Conservation (phyloP, 2,113 vertebrate species). For the Tichodroma muraria region DNA sequence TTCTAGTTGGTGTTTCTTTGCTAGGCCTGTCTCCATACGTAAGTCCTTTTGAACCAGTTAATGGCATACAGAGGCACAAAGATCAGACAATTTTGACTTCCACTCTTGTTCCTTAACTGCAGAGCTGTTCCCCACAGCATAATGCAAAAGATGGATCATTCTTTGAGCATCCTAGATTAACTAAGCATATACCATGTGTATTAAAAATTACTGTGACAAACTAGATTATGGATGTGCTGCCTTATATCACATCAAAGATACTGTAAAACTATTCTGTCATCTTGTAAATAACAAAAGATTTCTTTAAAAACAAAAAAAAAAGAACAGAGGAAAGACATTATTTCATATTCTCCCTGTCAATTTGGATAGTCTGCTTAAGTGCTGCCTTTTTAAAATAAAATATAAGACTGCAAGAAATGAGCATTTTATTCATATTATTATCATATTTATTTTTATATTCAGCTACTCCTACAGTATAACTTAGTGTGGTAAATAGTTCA, state of each 20-base stretch:
- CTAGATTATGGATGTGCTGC: slow-evolving; percentile 36
- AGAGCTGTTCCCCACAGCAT: not conserved
- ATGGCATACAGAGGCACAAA: not conserved
- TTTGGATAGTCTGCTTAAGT: slow-evolving; percentile 48
- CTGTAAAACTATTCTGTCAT: slow-evolving; percentile 19
- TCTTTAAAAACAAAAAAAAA: not conserved
- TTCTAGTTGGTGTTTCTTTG: not conserved
- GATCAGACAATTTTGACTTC: not conserved
- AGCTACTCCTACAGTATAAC: slow-evolving; percentile 67
- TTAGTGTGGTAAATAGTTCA: slow-evolving; percentile 69
- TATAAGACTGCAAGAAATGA: slow-evolving; percentile 64
- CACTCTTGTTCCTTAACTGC: not conserved
- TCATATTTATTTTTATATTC: slow-evolving; percentile 76
- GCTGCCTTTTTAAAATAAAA: slow-evolving; percentile 54
- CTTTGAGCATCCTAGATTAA: slow-evolving; percentile 7
- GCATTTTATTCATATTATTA: slow-evolving; percentile 73
- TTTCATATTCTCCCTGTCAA: slow-evolving; percentile 60
- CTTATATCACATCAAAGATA: slow-evolving; percentile 52
- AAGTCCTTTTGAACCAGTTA: not conserved
- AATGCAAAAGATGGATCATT: not conserved
- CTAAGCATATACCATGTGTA: not conserved
- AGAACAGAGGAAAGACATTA: slow-evolving; percentile 1
- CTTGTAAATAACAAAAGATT: slow-evolving; percentile 33
- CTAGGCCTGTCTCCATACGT: not conserved
- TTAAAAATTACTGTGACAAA: slow-evolving; percentile 31